Base-by-base conservation (phyloP, 2,113 vertebrate genomes). In the Arothron firmamentum region DNA sequence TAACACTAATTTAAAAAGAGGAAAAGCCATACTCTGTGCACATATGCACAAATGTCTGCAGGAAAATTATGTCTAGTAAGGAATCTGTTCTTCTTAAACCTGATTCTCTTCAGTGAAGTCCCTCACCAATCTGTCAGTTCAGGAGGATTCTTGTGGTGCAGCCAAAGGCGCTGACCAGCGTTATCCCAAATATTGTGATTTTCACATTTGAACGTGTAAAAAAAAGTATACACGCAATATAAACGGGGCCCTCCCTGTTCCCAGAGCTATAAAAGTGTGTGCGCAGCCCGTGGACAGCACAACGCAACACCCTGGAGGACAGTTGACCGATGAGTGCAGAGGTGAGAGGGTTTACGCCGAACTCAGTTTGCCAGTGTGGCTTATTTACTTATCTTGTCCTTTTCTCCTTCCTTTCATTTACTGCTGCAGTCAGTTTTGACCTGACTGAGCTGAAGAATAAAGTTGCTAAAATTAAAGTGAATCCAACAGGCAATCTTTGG, bases 401-500 rank as follows among this genome's bases (percentile, higher is more conserved):
- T 14, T 88, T 94, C 7, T 86, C 90, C 21, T 84, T 92, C 3
- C 57, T 92, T 3, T 85, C 89, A 25, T 56, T 91, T 15, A 85
- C 90, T 1, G 70, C 84, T 15, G 89, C 92, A 1, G 90, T 91
- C 5, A 93, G 88, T 72, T 88, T 93, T 6, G 93, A 93, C 78
- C 78, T 94, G 77, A 89, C 91, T 42, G 91, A 94, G 82, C 88
- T 92, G 13, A 86, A 92, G 59, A 91, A 90, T 85, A 91, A 91
- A 85, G 90, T 92, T 25, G 85, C 90, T 80, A 93, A 92, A 86
- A 93, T 94, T 71, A 94, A 94, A 69, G 90, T 95, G 31, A 93
- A 93, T 80, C 92, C 93, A 17, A 91, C 94, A 82, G 94, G 94
- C 28, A 94, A 93, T 70, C 94, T 97, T 67, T 98, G 96, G 96